Base-by-base conservation (phyloP, 2,113 vertebrate species). In the Paramormyrops kingsleyae region DNA sequence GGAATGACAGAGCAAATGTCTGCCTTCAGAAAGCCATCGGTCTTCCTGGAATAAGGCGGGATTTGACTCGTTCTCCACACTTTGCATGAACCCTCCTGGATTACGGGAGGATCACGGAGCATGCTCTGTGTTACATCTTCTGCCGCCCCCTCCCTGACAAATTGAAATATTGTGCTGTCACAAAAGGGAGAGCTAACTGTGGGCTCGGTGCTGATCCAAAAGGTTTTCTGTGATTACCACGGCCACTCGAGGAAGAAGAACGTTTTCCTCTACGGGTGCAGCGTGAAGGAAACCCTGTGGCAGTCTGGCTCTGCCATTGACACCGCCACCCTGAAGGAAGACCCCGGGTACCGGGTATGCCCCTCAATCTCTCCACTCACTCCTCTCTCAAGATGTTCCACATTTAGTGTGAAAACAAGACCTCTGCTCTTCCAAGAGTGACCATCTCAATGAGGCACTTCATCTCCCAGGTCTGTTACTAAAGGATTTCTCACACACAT, bases 161-260 rank as follows among this genome's bases (percentile, higher is more conserved):
- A 86, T 47, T 49, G 83, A 86, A 86, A n/a, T 5, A 31, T 31
- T 49, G 83, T 49, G 47, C 80, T 88, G 88, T 90, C 87, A 89
- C 19, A 27, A 47, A 5, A 19, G 44, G 31, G 35, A 80, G 74
- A 42, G 35, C 74, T 80, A 42, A 80, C 62, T 70, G n/a, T 70
- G 10, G 10, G 62, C n/a, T 70, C 10, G 62, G 62, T 70, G 62
- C n/a, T 70, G 62, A 70, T 70, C 62, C 62, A 70, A 46, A 44
- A 89, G 98, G 97, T 99, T 52, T 99, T 98, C 94, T 99, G 98
- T 92, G 98, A 99, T 92, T 98, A 97, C 91, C 98, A 99, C 0
- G 98, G 98, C 3, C 98, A 99, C 93, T 99, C 98, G 0, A 96
- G 97, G 90, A 98, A 97, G 93, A 99, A 99, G 91, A 98, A 99